Base-by-base conservation (phyloP, 2,888 invertebrate genomes). In the Falcaria lacertinaria region DNA sequence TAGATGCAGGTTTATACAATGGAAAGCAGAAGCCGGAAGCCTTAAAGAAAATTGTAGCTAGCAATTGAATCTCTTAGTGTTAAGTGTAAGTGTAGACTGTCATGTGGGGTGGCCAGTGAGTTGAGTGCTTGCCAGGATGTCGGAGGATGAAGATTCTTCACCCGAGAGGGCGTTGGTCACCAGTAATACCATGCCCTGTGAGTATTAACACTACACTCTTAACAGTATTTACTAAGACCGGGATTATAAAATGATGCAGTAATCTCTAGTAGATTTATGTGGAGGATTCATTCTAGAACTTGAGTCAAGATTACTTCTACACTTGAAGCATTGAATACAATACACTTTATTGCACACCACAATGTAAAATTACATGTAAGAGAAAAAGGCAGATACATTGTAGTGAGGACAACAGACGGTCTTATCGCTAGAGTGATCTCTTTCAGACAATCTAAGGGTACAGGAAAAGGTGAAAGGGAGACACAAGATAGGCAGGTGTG, bases 111-210 rank as follows among this genome's bases (percentile, higher is more conserved):
- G n/a, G n/a, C n/a, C 7, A 11, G 60, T 59, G 44, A 64, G 56
- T 48, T 59, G 44, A 64, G 57, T 48, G 50, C n/a, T 54, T 38
- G 44, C 41, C 52, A 78, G 60, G 47, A 90, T 90, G 90, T 89
- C 90, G 34, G 90, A 90, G 39, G 90, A 90, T 41, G 90, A 89
- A 50, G 89, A 89, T 39, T 80, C 83, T 1, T 86, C 88, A 15
- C 80, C 87, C 4, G 89, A 89, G 43, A 66, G 78, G 79, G 88
- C 81, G 0, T 60, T 87, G 53, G 75, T 70, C 50, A 84, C 88
- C 25, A 82, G 73, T 41, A 87, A 83, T 47, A 88, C 75, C 78
- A 77, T 86, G 36, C 87, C 89, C 54, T 88, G 90, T 90, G 58
- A 72, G 64, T 57, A 7, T 15, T n/a, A 6, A 2, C 2, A 5